Evolutionary conservation across 1,140 invertebrate species (phyloP).

Genomic region (Temnothorax longispinosus): DNA sequence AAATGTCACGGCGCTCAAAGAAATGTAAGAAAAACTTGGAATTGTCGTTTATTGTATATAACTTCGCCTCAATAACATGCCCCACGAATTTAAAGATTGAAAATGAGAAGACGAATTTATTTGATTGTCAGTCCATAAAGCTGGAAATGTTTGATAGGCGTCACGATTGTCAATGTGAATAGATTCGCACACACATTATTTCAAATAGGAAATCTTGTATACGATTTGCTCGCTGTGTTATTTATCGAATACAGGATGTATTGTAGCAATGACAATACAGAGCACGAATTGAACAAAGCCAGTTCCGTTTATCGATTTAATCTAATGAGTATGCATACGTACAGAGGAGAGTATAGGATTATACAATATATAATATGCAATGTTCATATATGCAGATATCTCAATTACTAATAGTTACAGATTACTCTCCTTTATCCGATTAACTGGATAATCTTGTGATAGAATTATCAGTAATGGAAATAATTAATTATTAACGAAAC

Average conservation of each 20-base stretch:
- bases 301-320: conserved; percentile 39
- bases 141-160: not conserved
- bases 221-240: not conserved
- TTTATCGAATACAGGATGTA: not conserved
- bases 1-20: not conserved
- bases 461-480: conserved; percentile 15
- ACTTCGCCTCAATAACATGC: too few species aligned
- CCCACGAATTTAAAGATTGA: not conserved
- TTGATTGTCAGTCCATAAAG: not conserved
- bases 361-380: conserved; percentile 9
- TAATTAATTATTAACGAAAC: conserved; percentile 2
- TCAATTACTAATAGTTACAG: conserved; percentile 34
- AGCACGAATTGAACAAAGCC: not conserved
- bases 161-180: not conserved
- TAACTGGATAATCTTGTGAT: conserved; percentile 21
- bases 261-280: not conserved
- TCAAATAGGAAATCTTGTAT: not conserved
- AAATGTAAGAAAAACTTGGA: not conserved
- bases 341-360: conserved; percentile 8
- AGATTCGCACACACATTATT: not conserved
- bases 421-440: conserved; percentile 21
- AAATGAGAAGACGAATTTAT: not conserved
- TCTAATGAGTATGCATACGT: conserved; percentile 17
- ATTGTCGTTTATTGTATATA: not conserved
- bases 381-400: not conserved